A percentile compares a stretch with the other conserved stretches of the same genome.
Conservation (phyloP, 2,113 vertebrate species). For the Cephalopterus ornatus region DNA sequence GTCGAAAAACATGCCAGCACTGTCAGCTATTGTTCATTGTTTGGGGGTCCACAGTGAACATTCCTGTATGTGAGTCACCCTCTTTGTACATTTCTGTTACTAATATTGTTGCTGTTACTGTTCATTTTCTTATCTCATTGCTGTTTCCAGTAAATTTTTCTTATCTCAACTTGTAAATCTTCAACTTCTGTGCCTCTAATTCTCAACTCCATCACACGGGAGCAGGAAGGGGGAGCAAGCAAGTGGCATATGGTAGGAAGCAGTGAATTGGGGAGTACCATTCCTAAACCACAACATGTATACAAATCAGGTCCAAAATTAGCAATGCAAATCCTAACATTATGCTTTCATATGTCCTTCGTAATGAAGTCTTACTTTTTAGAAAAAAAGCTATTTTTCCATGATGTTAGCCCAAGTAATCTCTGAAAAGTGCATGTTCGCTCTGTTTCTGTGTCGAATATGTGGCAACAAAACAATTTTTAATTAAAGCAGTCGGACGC, state of each 20-base stretch:
- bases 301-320: neutral
- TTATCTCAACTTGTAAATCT: neutral
- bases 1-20: neutral
- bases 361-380: neutral
- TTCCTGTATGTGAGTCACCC: neutral
- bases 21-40: neutral
- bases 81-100: neutral
- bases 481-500: neutral
- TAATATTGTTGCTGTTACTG: neutral
- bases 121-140: neutral
- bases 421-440: accelerated
- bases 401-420: neutral
- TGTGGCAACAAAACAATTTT: neutral
- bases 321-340: neutral
- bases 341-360: neutral
- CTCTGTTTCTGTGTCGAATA: neutral
- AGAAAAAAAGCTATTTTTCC: neutral
- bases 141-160: neutral
- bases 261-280: neutral
- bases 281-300: neutral
- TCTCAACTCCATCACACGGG: neutral
- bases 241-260: no score
- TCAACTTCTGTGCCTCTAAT: neutral
- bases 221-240: neutral
- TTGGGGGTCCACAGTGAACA: neutral